Evolutionary conservation across 2,113 vertebrate species (phyloP), one percentile per base, ranked within the genome.

Genomic region (Eurypyga helias): DNA sequence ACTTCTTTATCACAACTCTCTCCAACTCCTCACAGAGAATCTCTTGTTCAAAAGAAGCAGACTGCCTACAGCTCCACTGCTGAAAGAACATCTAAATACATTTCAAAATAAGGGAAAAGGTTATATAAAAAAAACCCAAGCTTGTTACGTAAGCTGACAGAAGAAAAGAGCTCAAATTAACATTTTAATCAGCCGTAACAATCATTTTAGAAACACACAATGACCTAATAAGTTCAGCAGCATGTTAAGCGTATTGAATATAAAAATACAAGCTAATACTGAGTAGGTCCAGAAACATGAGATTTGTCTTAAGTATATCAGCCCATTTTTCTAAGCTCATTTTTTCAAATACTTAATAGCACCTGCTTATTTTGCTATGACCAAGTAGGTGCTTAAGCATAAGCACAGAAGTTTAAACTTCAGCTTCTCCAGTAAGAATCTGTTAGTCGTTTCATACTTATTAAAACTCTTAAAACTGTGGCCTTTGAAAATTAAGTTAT

Each of bases 171-270:
- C n/a, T 34, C 7, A 2, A 91, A 82, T 66, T 20, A 28, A 2
- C 38, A 34, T 58, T 96, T 73, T 41, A 31, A 89, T 31, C 65
- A 79, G 23, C 20, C 8, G 0, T 34, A 85, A 58, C 21, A 41
- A 78, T 33, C 0, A 54, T 55, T 89, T 87, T 13, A 73, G n/a
- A 83, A 76, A 88, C 26, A 83, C 4, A 57, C 9, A 33, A 49
- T 3, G 0, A 66, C 26, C n/a, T 62, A 57, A 19, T 17, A 87
- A 73, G 38, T 54, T 29, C 72, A 83, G 51, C 4, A 58, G 25
- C 2, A 1, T 2, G 0, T 21, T 62, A 70, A 54, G 4, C 2
- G 2, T 7, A 52, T 0, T 33, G 5, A 76, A 64, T 48, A 7
- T 13, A 67, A 80, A 76, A 76, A 76, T 5, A 72, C 9, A 84